These are phyloP conservation scores for Leptosomus discolor DNA, from an alignment of 2,113 vertebrate genomes.

Conservation along the genomic window DNA sequence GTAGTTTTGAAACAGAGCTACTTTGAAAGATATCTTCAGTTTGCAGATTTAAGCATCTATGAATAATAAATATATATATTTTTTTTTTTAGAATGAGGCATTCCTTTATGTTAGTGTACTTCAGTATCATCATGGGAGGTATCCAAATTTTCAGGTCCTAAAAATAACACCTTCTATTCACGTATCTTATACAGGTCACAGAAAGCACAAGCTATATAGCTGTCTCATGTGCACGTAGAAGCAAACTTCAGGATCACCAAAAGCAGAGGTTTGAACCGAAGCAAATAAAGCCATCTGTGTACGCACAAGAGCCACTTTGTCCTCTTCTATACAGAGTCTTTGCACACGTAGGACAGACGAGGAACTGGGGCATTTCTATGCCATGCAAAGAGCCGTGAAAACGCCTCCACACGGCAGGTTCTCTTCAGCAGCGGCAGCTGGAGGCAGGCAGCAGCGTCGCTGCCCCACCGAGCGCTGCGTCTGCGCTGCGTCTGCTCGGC, in stretches of 20 bases:
- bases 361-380: background rate
- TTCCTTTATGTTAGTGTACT: background rate
- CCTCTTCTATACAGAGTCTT: background rate
- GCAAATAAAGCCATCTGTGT: background rate
- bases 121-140: background rate
- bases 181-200: background rate
- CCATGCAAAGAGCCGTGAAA: background rate
- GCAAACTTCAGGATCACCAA: background rate
- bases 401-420: background rate
- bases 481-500: no score
- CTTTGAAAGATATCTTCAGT: background rate
- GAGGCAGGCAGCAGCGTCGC: no score
- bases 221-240: background rate
- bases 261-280: background rate
- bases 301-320: background rate
- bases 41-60: background rate
- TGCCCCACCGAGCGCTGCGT: no score
- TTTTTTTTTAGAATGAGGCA: background rate
- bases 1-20: background rate
- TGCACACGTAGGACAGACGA: fast-evolving
- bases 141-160: background rate
- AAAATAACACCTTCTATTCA: background rate
- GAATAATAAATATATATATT: background rate
- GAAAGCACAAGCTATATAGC: background rate
- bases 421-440: background rate